Percentiles rank a stretch among this genome's conserved stretches.
Conservation (phyloP, 2,797 vertebrate genomes). For the Psittacula derbiana region DNA sequence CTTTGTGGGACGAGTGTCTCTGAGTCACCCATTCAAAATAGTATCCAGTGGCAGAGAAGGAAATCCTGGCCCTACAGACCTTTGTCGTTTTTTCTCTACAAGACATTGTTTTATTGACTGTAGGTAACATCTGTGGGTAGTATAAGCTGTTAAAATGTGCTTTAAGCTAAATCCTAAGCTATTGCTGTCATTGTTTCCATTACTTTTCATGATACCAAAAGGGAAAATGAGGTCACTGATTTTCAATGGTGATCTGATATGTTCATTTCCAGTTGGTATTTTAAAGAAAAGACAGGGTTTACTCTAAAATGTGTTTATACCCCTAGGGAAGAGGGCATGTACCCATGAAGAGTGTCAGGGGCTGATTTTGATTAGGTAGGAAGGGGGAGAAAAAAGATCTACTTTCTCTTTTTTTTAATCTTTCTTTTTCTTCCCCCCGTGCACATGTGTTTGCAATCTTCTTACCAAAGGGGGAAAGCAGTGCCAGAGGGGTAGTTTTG, state of each 20-base stretch:
- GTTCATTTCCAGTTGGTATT: neutral
- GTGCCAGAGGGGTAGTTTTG: neutral
- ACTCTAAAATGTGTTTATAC: neutral
- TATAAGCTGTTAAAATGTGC: neutral
- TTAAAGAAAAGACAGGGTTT: neutral
- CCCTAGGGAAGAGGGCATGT: neutral
- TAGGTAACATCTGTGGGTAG: neutral
- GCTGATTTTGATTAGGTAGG: neutral
- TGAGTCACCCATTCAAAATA: neutral
- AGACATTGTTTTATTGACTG: neutral
- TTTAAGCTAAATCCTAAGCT: neutral
- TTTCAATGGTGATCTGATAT: neutral
- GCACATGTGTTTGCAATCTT: neutral
- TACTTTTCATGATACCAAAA: neutral
- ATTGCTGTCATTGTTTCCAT: neutral
- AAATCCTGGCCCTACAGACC: neutral
- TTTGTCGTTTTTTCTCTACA: neutral
- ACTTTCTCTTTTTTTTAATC: accelerated
- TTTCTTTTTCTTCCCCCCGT: neutral
- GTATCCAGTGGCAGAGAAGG: neutral
- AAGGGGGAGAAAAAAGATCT: accelerated
- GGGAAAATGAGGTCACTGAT: neutral
- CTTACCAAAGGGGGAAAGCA: neutral
- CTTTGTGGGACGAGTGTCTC: neutral
- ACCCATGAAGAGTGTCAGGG: too few relatives aligned